These are phyloP conservation scores for Indri indri DNA, from an alignment of 2,113 vertebrate species.

Conservation along the genomic window DNA sequence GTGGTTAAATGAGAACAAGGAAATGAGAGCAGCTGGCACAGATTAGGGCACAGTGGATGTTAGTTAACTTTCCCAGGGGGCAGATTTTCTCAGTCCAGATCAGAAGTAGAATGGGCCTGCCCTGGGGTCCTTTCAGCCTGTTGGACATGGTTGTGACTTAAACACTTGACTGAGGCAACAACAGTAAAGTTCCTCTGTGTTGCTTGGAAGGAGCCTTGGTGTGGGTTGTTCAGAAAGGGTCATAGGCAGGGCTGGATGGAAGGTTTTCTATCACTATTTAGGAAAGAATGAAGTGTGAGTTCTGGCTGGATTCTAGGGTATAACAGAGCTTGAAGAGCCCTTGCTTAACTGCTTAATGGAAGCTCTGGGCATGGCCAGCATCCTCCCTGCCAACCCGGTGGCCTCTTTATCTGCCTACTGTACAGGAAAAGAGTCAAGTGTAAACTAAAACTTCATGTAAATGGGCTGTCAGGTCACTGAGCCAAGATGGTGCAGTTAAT, in stretches of 20 bases:
- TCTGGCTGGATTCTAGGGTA: slow-evolving; percentile 74
- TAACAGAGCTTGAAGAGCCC: slow-evolving; percentile 74
- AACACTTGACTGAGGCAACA: slow-evolving; percentile 4
- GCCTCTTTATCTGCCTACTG: slow-evolving; percentile 81
- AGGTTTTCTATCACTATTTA: slow-evolving; percentile 71
- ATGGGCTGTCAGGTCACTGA: slow-evolving; percentile 78
- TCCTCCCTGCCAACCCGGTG: slow-evolving; percentile 75
- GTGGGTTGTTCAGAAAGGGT: background rate
- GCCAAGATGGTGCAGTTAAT: slow-evolving; percentile 54
- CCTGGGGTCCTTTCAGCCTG: background rate
- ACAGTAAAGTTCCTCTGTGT: slow-evolving; percentile 64
- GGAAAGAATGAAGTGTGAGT: slow-evolving; percentile 81
- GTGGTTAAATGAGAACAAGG: background rate
- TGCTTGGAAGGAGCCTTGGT: slow-evolving; percentile 71
- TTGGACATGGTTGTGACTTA: background rate
- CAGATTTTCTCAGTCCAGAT: background rate
- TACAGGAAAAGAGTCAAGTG: slow-evolving; percentile 80
- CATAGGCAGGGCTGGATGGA: slow-evolving; percentile 49
- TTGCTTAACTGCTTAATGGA: slow-evolving; percentile 81
- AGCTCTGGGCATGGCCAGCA: slow-evolving; percentile 72
- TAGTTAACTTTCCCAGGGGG: background rate
- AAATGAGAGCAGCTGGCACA: background rate
- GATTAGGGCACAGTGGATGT: rapidly evolving
- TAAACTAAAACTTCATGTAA: slow-evolving; percentile 81
- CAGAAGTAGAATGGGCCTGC: rapidly evolving